Base-by-base conservation (phyloP, 2,888 invertebrate species). In the Ornithoptera priamus region DNA sequence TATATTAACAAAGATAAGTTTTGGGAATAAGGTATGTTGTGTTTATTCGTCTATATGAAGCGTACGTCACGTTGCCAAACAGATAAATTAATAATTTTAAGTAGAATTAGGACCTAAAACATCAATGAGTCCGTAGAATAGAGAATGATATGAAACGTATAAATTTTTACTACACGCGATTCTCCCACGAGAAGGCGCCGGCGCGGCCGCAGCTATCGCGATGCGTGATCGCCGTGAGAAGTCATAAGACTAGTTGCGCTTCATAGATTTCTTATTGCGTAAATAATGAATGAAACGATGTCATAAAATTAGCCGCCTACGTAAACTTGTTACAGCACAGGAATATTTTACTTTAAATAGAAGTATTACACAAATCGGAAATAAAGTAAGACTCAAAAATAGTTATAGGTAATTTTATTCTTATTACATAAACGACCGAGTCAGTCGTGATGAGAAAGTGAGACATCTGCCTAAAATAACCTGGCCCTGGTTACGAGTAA, bases 171-270 rank as follows among this genome's bases (percentile, higher is more conserved):
- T 67, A 71, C 69, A 22, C 56, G 71, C 70, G 65, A 71, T 73
- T 79, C 81, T 88, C 86, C 86, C 88, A 88, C 85, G 85, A 80
- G 78, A 62, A 70, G 72, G 80, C 83, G 81, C 79, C 78, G 77
- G 81, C 79, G 79, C 79, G 80, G 75, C 77, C 78, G 30, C 30
- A 77, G 80, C 68, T 57, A 70, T 65, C 65, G 70, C 68, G 70
- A 83, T 77, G 80, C 76, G 80, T 80, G 89, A 92, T 88, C 89
- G 85, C 86, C 92, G 92, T 92, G 92, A 88, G 92, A 92, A 90
- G 82, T 83, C 68, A 74, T 80, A 67, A 79, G 75, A 76, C 74
- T 74, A 77, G 90, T 88, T 81, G 81, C 88, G 91, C 85, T 87
- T 86, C 87, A 84, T 78, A 77, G 84, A 81, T 79, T 84, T 78